phyloP scores from a whole-genome alignment of 2,888 invertebrate species.

The Ephialtes manifestator region DNA sequence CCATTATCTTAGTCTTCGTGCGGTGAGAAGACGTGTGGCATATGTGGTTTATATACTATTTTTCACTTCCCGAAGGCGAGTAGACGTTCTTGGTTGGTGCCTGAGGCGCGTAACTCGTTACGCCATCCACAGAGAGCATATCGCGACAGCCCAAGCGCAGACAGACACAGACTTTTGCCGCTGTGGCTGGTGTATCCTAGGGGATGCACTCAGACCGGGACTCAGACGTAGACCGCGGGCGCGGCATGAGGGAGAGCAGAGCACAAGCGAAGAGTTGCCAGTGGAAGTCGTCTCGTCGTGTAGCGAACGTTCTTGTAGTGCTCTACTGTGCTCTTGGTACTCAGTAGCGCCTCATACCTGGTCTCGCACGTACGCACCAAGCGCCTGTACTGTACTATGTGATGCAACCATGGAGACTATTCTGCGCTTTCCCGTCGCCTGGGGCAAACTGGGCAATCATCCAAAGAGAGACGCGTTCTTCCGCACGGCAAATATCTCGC shows the following conservation, averaged over 20 bases:
- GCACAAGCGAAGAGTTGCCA: conserved; percentile 44
- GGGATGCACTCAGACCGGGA: conserved; percentile 76
- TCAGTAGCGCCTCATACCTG: conserved; percentile 48
- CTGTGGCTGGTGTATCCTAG: conserved; percentile 73
- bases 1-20: conserved; percentile 43
- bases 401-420: conserved; percentile 48
- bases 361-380: conserved; percentile 70
- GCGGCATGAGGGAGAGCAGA: conserved; percentile 63
- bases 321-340: conserved; percentile 66
- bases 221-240: conserved; percentile 64
- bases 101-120: conserved; percentile 71
- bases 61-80: conserved; percentile 44
- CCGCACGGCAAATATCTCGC: conserved; percentile 36
- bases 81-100: conserved; percentile 56
- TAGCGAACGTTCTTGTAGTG: conserved; percentile 48
- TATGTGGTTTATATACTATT: conserved; percentile 48
- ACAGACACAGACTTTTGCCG: conserved; percentile 52
- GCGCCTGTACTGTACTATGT: conserved; percentile 20
- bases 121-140: conserved; percentile 66
- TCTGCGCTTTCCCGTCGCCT: conserved; percentile 65
- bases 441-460: conserved; percentile 75
- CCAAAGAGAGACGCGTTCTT: conserved; percentile 68
- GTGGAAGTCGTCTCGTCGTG: conserved; percentile 68
- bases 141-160: conserved; percentile 54
- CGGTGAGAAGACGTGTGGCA: conserved; percentile 5